Conservation (phyloP, 2,113 vertebrate species). For the mouse (Mus musculus) region DNA sequence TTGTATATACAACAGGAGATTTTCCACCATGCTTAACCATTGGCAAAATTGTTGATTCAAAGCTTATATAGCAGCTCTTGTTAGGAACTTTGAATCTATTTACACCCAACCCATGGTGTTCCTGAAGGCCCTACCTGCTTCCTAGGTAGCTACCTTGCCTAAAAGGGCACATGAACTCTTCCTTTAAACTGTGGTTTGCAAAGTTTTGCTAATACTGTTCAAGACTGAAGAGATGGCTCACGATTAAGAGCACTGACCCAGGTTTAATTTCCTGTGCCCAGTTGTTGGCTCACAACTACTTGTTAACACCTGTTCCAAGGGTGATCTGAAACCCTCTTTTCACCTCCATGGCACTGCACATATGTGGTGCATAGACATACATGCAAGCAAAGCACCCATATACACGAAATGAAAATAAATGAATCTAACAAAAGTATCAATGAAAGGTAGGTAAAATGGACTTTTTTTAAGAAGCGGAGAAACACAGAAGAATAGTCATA, state of each 20-base stretch:
- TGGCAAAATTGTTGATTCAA: neutral
- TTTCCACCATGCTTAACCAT: neutral
- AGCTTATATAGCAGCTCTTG: slow-evolving; percentile 10
- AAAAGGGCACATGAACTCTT: slow-evolving; percentile 26
- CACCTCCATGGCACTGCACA: neutral
- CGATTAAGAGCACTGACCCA: neutral
- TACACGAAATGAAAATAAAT: neutral
- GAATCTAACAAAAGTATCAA: neutral
- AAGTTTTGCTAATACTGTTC: neutral
- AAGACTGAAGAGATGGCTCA: neutral
- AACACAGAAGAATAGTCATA: neutral
- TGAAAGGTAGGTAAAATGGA: neutral
- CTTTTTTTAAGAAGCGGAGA: neutral
- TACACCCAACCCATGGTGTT: neutral
- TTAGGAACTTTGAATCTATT: neutral
- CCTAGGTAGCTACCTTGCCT: neutral
- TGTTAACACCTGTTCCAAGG: neutral
- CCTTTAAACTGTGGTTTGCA: neutral
- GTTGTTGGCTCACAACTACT: neutral
- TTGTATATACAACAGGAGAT: neutral
- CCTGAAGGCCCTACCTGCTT: neutral
- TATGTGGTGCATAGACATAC: neutral
- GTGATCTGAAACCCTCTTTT: neutral
- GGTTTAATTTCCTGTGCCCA: neutral
- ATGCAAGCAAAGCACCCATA: neutral